Evolutionary conservation across 2,797 vertebrate genomes (phyloP), one percentile per base, ranked within the genome.

Genomic region (Malacoraja senta): DNA sequence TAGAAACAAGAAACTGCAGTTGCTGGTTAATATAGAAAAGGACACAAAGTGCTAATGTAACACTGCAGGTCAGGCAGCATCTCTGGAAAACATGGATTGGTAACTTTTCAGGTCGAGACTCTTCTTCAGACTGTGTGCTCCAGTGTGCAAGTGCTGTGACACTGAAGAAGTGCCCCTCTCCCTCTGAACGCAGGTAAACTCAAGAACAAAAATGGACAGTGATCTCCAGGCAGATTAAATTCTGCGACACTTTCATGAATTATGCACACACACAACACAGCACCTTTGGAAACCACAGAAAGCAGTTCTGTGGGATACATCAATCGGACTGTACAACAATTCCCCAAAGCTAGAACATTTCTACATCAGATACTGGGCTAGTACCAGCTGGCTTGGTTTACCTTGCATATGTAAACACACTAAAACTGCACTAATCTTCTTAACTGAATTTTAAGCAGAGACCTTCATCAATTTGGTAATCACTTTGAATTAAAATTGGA

Each of bases 241-340:
- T 92, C 32, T 38, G 9, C 32, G 63, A 92, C 71, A 76, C 21
- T 53, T 10, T 38, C 61, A 92, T 92, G 26, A 92, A 92, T 92
- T 92, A 92, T 92, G 71, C 90, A 58, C 6, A 7, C 9, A 0
- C 26, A n/a, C 68, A 53, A 92, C 3, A 8, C 21, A 17, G 90
- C 71, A 92, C 3, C 71, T n/a, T 92, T 92, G 74, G 35, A 92
- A 91, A 26, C n/a, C 63, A 71, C 32, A 71, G 63, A 71, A 92
- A 74, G 71, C 38, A 29, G 10, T 44, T 29, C 38, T 6, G 4
- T 3, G 26, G 71, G 35, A 2, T 21, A 53, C 71, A 71, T 44
- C 38, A n/a, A 12, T 24, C 24, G 2, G 35, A 35, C 35, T 17
- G 26, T 12, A 44, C 71, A 74, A 32, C 17, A 61, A 3, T 88